A percentile compares a stretch with the other conserved stretches of the same genome.
Conservation (phyloP, 2,113 vertebrate genomes). For the Semnornis frantzii region DNA sequence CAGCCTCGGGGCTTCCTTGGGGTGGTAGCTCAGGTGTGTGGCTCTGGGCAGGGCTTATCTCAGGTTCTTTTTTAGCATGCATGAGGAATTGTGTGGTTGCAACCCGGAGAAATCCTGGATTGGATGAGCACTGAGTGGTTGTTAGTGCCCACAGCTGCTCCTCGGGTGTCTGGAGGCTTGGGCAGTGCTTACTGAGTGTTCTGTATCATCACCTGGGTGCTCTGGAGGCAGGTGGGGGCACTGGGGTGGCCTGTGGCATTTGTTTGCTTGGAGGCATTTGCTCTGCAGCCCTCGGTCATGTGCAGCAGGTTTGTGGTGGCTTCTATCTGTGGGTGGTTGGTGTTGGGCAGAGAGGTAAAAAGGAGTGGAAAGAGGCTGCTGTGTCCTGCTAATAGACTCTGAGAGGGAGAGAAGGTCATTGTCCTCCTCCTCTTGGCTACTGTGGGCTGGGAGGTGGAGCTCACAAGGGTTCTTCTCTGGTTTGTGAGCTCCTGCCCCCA, state of each 20-base stretch:
- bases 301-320: not conserved
- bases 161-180: not conserved
- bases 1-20: not conserved
- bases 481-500: not conserved
- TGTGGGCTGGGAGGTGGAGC: not conserved
- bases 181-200: not conserved
- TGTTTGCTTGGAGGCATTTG: not conserved
- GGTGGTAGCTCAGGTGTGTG: accelerated
- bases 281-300: accelerated
- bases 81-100: not conserved
- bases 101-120: accelerated
- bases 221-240: not conserved
- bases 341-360: not conserved
- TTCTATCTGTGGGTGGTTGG: not conserved
- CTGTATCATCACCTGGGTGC: accelerated
- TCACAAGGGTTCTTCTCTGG: not conserved
- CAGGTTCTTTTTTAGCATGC: not conserved
- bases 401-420: no score
- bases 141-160: not conserved
- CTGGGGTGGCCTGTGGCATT: not conserved
- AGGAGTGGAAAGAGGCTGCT: not conserved
- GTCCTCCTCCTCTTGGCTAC: not conserved
- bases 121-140: not conserved
- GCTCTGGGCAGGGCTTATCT: not conserved
- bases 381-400: not conserved